Evolutionary conservation across 92 coral and sea anemone species (phyloP), one percentile per base, ranked within the genome.

Genomic region (Ricordea florida): DNA sequence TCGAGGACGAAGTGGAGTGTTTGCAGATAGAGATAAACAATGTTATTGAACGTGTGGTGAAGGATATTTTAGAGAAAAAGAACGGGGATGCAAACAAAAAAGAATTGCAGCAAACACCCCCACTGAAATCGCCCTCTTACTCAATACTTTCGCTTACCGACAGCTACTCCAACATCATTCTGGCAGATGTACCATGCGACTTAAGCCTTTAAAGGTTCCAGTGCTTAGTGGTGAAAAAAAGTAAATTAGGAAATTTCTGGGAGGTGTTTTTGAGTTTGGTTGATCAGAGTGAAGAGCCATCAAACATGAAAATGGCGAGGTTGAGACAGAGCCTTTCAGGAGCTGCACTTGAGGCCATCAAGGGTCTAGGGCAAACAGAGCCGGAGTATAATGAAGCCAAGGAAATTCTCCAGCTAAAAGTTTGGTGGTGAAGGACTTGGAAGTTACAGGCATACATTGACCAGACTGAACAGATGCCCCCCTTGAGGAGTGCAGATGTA

Each of bases 171-270:
- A 20, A 44, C 21, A n/a, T 13, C 50, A 44, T 10, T 44, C 27
- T 21, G 57, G 57, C 13, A 48, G 26, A 3, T 20, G 30, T 49
- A 62, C 5, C 24, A 49, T 38, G 27, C 42, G 70, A n/a, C 65
- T 73, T 23, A 68, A 67, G 38, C 76, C 80, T 18, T 48, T 87
- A 3, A 56, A 62, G 28, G 85, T 87, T 0, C 83, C 85, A 1
- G 21, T 0, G 2, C 84, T 57, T 36, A 43, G 52, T 30, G 89
- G 83, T 1, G 75, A 83, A 57, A 83, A n/a, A 88, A 33, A 45
- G 64, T 17, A 71, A 73, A 52, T 84, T 83, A 37, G 89, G 84
- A 50, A 86, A 84, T 9, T 88, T 51, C 63, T 83, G 93, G 86
- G 62, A 29, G 36, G 25, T 83, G 55, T 88, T 88, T 74, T 6